phyloP scores from a whole-genome alignment of 1,140 invertebrate genomes.

The Calephelis virginiensis region DNA sequence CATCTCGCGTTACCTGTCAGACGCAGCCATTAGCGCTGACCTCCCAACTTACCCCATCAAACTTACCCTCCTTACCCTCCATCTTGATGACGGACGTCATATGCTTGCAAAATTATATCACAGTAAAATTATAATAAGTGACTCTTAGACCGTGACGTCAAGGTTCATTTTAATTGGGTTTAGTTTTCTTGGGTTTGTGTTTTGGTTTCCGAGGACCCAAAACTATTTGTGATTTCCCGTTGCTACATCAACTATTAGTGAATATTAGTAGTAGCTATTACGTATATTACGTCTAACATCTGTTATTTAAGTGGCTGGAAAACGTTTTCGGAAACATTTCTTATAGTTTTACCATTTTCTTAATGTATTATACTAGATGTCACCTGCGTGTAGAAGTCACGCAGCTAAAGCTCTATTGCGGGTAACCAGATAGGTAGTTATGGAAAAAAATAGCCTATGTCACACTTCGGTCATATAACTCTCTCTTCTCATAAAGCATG shows the following conservation, averaged over 20 bases:
- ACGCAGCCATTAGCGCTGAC: conserved; percentile 70
- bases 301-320: background rate
- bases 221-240: conserved; percentile 72
- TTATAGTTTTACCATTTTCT: too few species aligned
- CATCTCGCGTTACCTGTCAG: conserved; percentile 72
- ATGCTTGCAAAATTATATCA: conserved; percentile 32
- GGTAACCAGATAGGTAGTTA: too few species aligned
- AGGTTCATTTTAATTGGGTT: conserved; percentile 26
- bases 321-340: background rate
- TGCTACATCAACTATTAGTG: conserved; percentile 6
- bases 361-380: too few species aligned
- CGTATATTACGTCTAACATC: conserved; percentile 18
- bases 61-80: conserved; percentile 69
- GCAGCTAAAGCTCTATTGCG: too few species aligned
- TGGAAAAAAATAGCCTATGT: too few species aligned
- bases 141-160: conserved; percentile 23
- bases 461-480: too few species aligned
- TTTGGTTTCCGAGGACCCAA: conserved; percentile 50
- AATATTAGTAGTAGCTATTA: conserved; percentile 20
- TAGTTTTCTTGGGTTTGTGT: conserved; percentile 20
- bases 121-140: conserved; percentile 23
- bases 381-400: too few species aligned
- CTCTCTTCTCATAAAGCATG: too few species aligned
- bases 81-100: conserved; percentile 35
- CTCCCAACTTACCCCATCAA: conserved; percentile 65